A percentile compares a stretch with the other conserved stretches of the same genome.
Evolutionary conservation across 2,888 invertebrate genomes (phyloP).

Genomic region (Diabrotica balteata): DNA sequence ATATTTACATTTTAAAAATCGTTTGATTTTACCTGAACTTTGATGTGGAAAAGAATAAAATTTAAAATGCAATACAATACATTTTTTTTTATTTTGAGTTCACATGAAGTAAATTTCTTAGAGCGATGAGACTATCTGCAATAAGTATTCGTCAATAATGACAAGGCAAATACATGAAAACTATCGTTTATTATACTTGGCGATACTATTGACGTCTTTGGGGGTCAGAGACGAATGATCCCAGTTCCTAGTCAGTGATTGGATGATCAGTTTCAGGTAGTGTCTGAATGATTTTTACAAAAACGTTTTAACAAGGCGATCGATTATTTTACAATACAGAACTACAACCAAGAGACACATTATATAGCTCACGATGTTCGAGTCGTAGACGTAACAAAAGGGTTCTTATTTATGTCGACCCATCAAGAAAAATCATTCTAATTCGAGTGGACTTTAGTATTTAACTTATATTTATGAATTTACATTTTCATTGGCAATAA

Average conservation of each 20-base stretch:
- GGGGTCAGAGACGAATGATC: neutral
- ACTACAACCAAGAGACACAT: conserved; percentile 3
- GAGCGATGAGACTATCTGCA: neutral
- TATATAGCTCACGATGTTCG: neutral
- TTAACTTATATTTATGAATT: no score
- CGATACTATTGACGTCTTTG: neutral
- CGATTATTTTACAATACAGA: conserved; percentile 6
- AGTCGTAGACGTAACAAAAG: conserved; percentile 4
- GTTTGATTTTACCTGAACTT: no score
- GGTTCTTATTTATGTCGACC: neutral
- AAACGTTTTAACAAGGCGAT: neutral
- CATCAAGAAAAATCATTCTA: no score
- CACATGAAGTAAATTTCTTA: neutral
- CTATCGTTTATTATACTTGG: neutral
- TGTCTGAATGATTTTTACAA: conserved; percentile 4
- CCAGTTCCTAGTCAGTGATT: neutral
- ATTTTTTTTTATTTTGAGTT: no score
- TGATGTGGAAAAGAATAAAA: no score
- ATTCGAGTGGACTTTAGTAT: no score
- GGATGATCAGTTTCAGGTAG: conserved; percentile 5
- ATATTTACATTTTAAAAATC: no score
- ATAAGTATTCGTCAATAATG: neutral
- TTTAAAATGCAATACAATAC: no score
- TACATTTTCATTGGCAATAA: no score
- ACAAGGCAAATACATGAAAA: conserved; percentile 1